A percentile compares a stretch with the other conserved stretches of the same genome.
These are phyloP conservation scores for Anguilla marmorata DNA, from an alignment of 2,797 vertebrate species.

Conservation along the genomic window DNA sequence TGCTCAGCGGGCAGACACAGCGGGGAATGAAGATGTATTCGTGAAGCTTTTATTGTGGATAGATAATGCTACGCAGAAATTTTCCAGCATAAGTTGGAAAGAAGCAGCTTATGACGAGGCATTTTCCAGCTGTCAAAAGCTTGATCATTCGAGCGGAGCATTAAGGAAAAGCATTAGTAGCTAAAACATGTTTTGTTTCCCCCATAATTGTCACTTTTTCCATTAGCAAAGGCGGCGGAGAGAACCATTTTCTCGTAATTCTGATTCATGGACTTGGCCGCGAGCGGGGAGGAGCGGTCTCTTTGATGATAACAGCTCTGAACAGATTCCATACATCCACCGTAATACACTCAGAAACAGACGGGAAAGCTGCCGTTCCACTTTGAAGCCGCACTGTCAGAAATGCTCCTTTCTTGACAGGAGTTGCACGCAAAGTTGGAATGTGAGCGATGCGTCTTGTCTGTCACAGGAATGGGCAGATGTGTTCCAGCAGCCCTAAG, in stretches of 20 bases:
- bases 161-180: background rate
- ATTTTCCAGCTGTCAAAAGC: background rate
- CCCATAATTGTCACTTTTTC: background rate
- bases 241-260: background rate
- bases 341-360: background rate
- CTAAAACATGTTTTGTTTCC: background rate
- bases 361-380: background rate
- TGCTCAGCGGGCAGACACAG: background rate
- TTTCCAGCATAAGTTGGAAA: background rate
- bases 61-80: background rate
- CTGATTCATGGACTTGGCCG: background rate
- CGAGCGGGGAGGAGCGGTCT: background rate
- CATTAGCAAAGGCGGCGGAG: background rate
- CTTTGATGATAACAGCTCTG: background rate
- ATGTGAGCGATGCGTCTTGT: background rate
- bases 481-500: background rate
- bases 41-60: background rate
- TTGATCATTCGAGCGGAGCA: background rate
- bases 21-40: background rate
- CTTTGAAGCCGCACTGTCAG: background rate
- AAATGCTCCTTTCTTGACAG: no score
- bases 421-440: background rate
- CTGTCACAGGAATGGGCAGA: background rate
- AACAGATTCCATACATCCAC: background rate
- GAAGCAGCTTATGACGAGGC: background rate